Percentiles rank a stretch among this genome's conserved stretches.
Conservation (phyloP, 2,888 invertebrate genomes). For the Lochmaea crataegi region DNA sequence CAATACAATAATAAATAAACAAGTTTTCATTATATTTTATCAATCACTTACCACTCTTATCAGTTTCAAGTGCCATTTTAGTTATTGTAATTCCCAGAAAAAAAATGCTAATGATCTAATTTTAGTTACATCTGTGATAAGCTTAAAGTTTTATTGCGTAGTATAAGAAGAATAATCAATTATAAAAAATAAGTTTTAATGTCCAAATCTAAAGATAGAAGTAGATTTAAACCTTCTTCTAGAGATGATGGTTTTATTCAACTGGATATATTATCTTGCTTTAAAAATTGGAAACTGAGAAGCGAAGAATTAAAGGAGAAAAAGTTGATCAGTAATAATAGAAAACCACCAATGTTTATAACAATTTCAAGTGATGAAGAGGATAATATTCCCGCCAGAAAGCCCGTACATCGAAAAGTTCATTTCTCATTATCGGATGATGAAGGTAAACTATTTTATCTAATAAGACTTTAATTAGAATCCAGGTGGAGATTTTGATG, state of each 20-base stretch:
- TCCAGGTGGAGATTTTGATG: no score
- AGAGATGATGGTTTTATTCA: background rate
- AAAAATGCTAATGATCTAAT: no score
- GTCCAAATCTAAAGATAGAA: background rate
- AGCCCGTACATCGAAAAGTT: background rate
- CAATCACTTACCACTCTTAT: no score
- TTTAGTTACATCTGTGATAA: no score
- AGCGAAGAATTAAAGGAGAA: background rate
- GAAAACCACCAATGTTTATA: background rate
- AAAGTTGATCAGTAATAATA: background rate
- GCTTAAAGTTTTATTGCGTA: no score
- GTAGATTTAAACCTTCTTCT: background rate
- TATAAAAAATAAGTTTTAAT: no score
- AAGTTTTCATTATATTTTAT: no score
- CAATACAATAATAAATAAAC: no score
- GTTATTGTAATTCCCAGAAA: no score
- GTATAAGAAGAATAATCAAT: no score
- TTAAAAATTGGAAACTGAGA: background rate
- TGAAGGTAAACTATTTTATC: background rate
- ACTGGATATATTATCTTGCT: background rate
- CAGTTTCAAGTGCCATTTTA: no score
- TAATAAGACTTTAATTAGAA: background rate
- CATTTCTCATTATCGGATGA: background rate
- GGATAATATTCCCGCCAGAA: background rate
- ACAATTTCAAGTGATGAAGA: background rate